Conservation (phyloP, 2,888 invertebrate species). For the Macropis europaea region DNA sequence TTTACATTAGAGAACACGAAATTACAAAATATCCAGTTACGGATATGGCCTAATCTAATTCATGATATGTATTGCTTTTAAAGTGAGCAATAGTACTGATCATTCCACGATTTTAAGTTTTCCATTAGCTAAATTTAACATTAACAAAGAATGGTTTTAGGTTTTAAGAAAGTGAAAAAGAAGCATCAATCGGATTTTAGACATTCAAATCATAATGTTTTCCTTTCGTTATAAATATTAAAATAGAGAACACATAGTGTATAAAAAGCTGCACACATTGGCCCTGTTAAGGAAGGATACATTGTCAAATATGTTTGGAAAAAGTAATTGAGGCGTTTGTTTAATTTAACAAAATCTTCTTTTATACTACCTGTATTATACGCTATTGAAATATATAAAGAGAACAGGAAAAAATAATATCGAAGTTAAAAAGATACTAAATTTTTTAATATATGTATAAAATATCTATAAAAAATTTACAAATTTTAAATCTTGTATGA, state of each 20-base stretch:
- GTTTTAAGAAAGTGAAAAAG: conserved; percentile 47
- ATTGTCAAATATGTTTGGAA: conserved; percentile 3
- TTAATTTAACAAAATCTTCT: conserved; percentile 23
- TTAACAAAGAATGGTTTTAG: conserved; percentile 38
- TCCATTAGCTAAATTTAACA: conserved; percentile 45
- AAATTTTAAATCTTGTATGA: conserved; percentile 12
- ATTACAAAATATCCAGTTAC: conserved; percentile 33
- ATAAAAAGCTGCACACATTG: conserved; percentile 7
- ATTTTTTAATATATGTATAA: conserved; percentile 6
- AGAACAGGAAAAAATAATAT: conserved; percentile 32
- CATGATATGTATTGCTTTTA: conserved; percentile 46
- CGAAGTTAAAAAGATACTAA: background rate
- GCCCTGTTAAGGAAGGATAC: conserved; percentile 12
- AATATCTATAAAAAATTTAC: background rate
- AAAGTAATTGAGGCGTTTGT: conserved; percentile 6
- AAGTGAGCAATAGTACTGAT: conserved; percentile 50
- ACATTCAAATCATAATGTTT: conserved; percentile 28
- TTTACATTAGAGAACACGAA: conserved; percentile 47
- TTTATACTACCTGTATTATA: conserved; percentile 31
- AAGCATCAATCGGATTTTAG: conserved; percentile 57
- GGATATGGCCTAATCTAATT: conserved; percentile 59
- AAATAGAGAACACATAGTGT: conserved; percentile 3
- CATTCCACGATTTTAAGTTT: conserved; percentile 65
- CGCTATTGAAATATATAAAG: conserved; percentile 11
- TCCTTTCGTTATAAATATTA: conserved; percentile 12